A percentile compares a stretch with the other conserved stretches of the same genome.
These are phyloP conservation scores for Neodontobutis hainanensis DNA, from an alignment of 2,113 vertebrate genomes.

Conservation along the genomic window DNA sequence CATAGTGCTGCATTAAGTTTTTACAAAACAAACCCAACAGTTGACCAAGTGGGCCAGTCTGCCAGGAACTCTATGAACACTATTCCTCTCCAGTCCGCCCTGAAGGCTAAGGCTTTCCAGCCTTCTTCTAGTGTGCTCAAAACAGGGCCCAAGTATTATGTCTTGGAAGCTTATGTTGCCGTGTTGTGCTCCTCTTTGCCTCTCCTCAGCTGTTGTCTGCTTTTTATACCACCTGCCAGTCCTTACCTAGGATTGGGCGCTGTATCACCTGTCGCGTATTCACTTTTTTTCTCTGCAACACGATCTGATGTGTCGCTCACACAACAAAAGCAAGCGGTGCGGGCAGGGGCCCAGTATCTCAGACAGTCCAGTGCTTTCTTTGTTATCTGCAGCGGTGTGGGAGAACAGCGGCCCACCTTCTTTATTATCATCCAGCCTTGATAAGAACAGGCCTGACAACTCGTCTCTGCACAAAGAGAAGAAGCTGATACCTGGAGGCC, in stretches of 20 bases:
- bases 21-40: no score
- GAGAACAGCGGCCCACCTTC: constrained; percentile 58
- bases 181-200: neutral
- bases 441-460: constrained; percentile 59
- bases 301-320: constrained; percentile 68
- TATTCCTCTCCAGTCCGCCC: no score
- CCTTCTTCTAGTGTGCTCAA: no score
- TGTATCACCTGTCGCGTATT: constrained; percentile 61
- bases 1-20: no score
- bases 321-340: constrained; percentile 64
- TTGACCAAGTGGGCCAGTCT: no score
- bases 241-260: constrained; percentile 42
- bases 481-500: constrained; percentile 54
- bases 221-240: constrained; percentile 56
- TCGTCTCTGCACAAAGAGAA: constrained; percentile 58
- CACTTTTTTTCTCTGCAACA: constrained; percentile 61
- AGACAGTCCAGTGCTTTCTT: constrained; percentile 57
- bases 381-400: constrained; percentile 65
- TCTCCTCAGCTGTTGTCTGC: constrained; percentile 2
- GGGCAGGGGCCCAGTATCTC: constrained; percentile 53
- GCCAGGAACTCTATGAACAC: no score
- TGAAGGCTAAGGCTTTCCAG: no score
- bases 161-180: no score
- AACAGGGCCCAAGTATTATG: no score
- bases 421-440: constrained; percentile 69